These are phyloP conservation scores for Cyphomyrus plagiostoma DNA, from an alignment of 2,113 vertebrate species.

Conservation along the genomic window DNA sequence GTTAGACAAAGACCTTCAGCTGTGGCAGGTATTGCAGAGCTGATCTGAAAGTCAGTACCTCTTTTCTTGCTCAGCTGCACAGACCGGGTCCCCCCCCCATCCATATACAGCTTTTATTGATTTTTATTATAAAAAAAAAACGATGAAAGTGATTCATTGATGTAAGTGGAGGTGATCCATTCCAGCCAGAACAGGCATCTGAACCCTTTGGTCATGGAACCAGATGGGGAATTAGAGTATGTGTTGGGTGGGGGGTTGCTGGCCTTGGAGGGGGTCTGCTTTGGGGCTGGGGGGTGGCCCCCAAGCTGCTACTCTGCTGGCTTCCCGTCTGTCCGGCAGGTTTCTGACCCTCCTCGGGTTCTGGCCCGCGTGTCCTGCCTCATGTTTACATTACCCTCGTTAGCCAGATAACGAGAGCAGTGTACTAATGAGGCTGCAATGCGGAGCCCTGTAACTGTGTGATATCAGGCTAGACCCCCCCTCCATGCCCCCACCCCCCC, in stretches of 20 bases:
- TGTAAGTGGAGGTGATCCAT: background rate
- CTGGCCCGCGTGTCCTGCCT: background rate
- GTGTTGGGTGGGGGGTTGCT: background rate
- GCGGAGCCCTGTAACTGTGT: background rate
- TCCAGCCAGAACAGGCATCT: background rate
- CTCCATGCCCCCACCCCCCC: background rate
- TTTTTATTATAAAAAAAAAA: background rate
- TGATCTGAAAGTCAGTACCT: background rate
- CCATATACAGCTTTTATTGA: background rate
- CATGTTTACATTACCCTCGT: conserved; percentile 42
- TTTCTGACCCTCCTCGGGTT: background rate
- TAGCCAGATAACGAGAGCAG: conserved; percentile 33
- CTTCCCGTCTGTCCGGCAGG: background rate
- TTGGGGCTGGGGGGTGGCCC: background rate
- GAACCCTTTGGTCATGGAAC: background rate
- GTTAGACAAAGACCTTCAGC: background rate
- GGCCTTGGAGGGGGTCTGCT: conserved; percentile 10
- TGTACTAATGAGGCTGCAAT: background rate
- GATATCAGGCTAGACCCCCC: background rate
- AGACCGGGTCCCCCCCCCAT: background rate
- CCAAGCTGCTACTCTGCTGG: too few species aligned
- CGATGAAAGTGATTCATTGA: background rate
- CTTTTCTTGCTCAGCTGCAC: background rate
- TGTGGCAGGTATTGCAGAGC: background rate
- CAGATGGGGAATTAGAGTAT: background rate